Percentiles rank a stretch among this genome's conserved stretches.
Conservation (phyloP, 2,888 invertebrate species). For the Leucoptera coffeella region DNA sequence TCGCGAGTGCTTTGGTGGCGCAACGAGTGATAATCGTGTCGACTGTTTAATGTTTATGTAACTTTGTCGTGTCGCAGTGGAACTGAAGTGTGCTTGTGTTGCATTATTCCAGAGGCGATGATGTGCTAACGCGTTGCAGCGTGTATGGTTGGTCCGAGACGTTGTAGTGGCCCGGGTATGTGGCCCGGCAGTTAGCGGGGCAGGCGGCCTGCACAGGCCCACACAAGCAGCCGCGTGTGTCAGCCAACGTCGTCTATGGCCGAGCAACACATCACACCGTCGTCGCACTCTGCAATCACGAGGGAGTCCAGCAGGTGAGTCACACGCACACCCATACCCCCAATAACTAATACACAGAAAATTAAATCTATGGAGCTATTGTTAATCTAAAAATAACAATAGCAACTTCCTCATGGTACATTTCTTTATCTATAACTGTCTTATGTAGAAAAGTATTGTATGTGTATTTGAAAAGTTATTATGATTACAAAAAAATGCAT, state of each 20-base stretch:
- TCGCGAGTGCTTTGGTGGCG: conserved; percentile 17
- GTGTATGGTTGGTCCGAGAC: conserved; percentile 33
- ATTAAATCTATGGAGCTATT: no score
- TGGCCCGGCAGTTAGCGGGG: conserved; percentile 52
- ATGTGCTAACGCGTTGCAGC: conserved; percentile 12
- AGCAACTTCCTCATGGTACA: no score
- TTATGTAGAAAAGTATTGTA: no score
- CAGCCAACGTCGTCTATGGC: conserved; percentile 84
- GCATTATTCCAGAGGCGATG: conserved; percentile 10
- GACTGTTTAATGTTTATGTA: no score
- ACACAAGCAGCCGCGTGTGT: conserved; percentile 54
- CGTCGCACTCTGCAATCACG: conserved; percentile 65
- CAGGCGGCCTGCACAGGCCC: conserved; percentile 54
- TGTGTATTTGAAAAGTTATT: no score
- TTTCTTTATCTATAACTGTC: no score
- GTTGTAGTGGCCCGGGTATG: conserved; percentile 45
- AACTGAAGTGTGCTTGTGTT: conserved; percentile 13
- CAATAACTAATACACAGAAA: no score
- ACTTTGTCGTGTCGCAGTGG: no score
- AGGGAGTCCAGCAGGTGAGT: conserved; percentile 59
- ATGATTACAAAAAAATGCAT: no score
- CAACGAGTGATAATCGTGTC: no score
- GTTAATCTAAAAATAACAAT: no score
- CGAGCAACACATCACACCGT: conserved; percentile 78
- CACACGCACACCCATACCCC: no score